phyloP scores from a whole-genome alignment of 2,797 vertebrate species.

The Typhlichthys eigenmanni region DNA sequence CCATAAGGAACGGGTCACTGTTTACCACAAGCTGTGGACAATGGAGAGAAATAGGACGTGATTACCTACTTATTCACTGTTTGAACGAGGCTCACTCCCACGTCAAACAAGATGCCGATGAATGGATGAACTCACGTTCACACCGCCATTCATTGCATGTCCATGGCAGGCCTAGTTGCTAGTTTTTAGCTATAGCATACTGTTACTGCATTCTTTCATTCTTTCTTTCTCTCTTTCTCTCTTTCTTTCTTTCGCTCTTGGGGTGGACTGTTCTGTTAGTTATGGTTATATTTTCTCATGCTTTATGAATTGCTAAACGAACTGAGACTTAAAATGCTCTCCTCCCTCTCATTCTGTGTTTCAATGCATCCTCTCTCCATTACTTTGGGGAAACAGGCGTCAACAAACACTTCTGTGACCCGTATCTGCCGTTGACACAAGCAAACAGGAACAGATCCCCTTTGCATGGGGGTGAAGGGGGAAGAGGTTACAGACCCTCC shows the following conservation, averaged over 20 bases:
- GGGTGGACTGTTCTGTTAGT: too few relatives aligned
- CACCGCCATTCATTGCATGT: constrained; percentile 26
- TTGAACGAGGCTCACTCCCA: background rate
- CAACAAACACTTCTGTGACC: constrained; percentile 53
- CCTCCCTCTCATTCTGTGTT: background rate
- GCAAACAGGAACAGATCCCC: constrained; percentile 68
- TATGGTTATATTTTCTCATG: too few relatives aligned
- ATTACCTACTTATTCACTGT: constrained; percentile 48
- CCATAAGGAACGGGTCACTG: constrained; percentile 35
- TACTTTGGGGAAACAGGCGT: constrained; percentile 42
- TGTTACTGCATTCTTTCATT: too few relatives aligned
- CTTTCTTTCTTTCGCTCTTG: too few relatives aligned
- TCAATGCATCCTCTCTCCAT: background rate
- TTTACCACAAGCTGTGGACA: constrained; percentile 46
- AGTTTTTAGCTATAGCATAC: too few relatives aligned
- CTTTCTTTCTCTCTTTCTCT: too few relatives aligned
- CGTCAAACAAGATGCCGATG: constrained; percentile 27
- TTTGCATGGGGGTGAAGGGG: constrained; percentile 38
- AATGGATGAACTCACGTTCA: constrained; percentile 28
- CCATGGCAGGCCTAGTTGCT: too few relatives aligned
- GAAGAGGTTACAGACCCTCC: background rate
- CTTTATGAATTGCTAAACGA: too few relatives aligned
- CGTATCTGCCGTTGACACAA: constrained; percentile 44
- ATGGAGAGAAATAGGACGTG: constrained; percentile 46
- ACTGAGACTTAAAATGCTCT: background rate